Base-by-base conservation (phyloP, 2,888 invertebrate species). In the Eristalis intricaria region DNA sequence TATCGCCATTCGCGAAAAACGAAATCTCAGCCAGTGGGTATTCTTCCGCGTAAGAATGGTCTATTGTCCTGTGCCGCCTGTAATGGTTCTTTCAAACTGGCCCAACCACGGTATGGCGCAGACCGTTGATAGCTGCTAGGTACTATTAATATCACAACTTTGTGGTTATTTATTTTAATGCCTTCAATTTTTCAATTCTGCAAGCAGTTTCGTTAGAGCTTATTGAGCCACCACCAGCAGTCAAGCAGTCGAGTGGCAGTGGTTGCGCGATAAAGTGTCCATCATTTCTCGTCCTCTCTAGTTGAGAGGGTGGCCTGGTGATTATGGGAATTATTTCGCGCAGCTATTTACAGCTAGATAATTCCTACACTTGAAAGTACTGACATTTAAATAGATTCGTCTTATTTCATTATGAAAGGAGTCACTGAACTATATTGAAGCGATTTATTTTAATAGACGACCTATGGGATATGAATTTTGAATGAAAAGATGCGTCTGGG, bases 81-180 rank as follows among this genome's bases (percentile, higher is more conserved):
- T 68, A 71, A 81, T 76, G 68, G 69, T 35, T 70, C 63, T 38
- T 78, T 70, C 64, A 70, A 75, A 60, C 50, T 75, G 69, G 75
- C 76, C 50, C 73, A 50, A 64, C 56, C 38, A 15, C 40, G 63
- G 40, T 56, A 58, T 81, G 35, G 60, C 23, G 60, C 63, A 73
- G 83, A 38, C 26, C 61, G 43, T 50, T 19, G 43, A 35, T 50
- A 70, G 58, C 60, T 23, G 40, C 32, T 66, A 68, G 70, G 78
- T 74, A 71, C 85, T 74, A 86, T 88, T 89, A 84, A 89, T 89
- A 89, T 88, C 88, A 82, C 86, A 88, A 88, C 89, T 88, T 84
- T 88, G 89, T 89, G 86, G 86, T 89, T 89, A 89, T 89, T 89
- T 89, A 89, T 89, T 89, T 88, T 89, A 89, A 89, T 89, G 89